phyloP scores from a whole-genome alignment of 2,113 vertebrate species.

The Mormyrus iriodes region DNA sequence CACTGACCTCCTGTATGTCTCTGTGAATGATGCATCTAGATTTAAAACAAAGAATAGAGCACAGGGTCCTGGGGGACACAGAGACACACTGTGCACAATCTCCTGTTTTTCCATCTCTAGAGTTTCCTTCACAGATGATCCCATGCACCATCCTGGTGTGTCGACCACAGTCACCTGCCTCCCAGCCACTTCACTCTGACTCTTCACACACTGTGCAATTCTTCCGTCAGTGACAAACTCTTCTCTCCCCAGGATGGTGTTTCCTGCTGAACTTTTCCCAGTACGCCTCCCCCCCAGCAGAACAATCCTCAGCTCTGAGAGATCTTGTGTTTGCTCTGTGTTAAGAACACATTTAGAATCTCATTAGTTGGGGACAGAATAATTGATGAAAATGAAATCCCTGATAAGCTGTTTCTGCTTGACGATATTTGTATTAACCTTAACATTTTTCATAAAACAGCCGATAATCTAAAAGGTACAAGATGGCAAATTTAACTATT shows the following conservation, averaged over 20 bases:
- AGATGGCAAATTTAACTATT: too few relatives aligned
- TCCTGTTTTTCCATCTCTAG: constrained; percentile 28
- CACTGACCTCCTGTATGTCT: not conserved
- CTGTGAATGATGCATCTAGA: not conserved
- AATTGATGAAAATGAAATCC: not conserved
- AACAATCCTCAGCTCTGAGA: constrained; percentile 13
- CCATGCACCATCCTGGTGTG: not conserved
- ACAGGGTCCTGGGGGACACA: constrained; percentile 34
- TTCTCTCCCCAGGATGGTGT: constrained; percentile 12
- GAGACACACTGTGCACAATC: constrained; percentile 29
- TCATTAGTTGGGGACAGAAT: not conserved
- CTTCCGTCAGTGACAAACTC: not conserved
- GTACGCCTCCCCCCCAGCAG: constrained; percentile 10
- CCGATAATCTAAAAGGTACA: too few relatives aligned
- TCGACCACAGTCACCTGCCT: constrained; percentile 12
- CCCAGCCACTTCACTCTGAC: not conserved
- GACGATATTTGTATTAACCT: not conserved
- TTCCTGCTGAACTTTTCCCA: constrained; percentile 21
- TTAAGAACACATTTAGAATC: too few relatives aligned
- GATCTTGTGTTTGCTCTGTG: too few relatives aligned
- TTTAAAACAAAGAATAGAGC: constrained; percentile 16
- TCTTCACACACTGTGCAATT: not conserved
- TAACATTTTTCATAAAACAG: too few relatives aligned
- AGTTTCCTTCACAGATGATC: constrained; percentile 16
- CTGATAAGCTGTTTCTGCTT: not conserved